Conservation (phyloP, 2,113 vertebrate species). For the Prionailurus bengalensis region DNA sequence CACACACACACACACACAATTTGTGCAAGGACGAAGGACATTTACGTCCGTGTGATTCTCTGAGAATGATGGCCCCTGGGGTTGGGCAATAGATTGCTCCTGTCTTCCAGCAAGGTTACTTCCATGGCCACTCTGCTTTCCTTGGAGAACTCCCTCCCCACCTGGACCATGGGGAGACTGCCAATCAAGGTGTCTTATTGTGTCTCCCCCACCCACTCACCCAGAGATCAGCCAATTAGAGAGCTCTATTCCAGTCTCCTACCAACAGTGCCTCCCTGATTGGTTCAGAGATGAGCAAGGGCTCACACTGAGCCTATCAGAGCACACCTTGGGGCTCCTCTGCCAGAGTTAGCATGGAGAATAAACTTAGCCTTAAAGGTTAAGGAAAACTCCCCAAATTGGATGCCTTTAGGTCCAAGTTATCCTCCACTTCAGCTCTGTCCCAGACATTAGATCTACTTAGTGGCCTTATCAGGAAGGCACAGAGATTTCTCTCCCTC, state of each 20-base stretch:
- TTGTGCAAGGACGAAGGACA: neutral
- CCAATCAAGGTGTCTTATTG: neutral
- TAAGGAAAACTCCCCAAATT: neutral
- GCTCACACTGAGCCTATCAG: neutral
- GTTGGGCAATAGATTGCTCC: neutral
- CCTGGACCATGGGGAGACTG: neutral
- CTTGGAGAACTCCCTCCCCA: neutral
- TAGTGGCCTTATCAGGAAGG: neutral
- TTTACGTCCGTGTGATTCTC: neutral
- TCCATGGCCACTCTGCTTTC: neutral
- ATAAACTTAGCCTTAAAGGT: neutral
- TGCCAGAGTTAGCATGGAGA: neutral
- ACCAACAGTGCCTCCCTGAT: neutral
- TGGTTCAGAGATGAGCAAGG: neutral
- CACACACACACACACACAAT: no score
- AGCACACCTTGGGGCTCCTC: neutral
- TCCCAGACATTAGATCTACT: neutral
- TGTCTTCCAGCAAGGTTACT: neutral
- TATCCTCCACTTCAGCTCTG: neutral
- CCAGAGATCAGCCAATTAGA: neutral
- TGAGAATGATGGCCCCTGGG: neutral
- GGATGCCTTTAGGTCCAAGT: neutral
- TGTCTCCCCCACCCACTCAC: neutral
- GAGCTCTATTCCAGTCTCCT: neutral
- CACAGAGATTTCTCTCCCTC: neutral